A percentile compares a stretch with the other conserved stretches of the same genome.
These are phyloP conservation scores for Stegodyphus mimosarum DNA, from an alignment of 1,140 invertebrate species.

Conservation along the genomic window DNA sequence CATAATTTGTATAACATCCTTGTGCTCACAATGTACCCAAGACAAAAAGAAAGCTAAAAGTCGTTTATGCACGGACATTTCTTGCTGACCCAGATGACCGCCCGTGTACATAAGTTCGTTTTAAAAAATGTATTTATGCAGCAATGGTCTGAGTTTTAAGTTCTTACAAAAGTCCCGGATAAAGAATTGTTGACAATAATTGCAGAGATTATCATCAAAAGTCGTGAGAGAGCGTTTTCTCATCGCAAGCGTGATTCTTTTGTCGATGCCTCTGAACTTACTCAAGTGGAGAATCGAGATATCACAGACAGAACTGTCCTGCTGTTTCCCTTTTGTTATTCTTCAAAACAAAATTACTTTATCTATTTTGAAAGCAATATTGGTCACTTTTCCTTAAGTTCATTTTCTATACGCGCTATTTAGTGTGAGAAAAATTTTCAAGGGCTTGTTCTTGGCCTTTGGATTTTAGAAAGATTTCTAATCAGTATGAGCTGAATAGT, in stretches of 20 bases:
- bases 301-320: too few relatives aligned
- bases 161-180: neutral
- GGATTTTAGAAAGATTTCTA: too few relatives aligned
- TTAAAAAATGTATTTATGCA: neutral
- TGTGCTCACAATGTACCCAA: neutral
- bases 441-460: too few relatives aligned
- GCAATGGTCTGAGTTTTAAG: conserved; percentile 18
- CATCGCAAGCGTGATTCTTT: neutral
- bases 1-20: conserved; percentile 35
- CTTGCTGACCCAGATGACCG: conserved; percentile 45
- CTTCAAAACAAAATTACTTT: too few relatives aligned
- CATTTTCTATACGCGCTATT: too few relatives aligned
- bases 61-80: conserved; percentile 5
- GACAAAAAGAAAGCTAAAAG: conserved; percentile 21
- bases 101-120: neutral
- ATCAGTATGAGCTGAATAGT: too few relatives aligned
- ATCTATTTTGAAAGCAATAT: too few relatives aligned
- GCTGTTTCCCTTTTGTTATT: too few relatives aligned
- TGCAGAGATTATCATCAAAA: conserved; percentile 45
- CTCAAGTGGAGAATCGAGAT: too few relatives aligned
- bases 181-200: neutral
- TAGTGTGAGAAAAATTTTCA: too few relatives aligned
- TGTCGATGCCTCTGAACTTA: neutral
- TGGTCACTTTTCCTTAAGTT: too few relatives aligned
- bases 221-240: neutral